A percentile compares a stretch with the other conserved stretches of the same genome.
These are phyloP conservation scores for Blastomussa wellsi DNA, from an alignment of 92 coral and sea anemone species.

Conservation along the genomic window DNA sequence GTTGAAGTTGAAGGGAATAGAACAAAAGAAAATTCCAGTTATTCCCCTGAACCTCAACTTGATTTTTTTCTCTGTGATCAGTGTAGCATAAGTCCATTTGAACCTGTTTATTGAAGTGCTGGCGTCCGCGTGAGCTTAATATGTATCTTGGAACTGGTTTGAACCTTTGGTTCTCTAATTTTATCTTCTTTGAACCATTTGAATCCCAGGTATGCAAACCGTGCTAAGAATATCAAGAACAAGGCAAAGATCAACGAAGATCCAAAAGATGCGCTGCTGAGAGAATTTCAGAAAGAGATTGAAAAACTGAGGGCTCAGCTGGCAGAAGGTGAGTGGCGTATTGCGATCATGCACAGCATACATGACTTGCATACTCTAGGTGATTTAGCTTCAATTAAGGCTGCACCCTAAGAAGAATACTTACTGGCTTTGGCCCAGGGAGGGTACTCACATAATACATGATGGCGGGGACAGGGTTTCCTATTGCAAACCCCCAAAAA, in stretches of 20 bases:
- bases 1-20: too few species aligned
- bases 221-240: conserved; percentile 99
- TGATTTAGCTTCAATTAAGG: background rate
- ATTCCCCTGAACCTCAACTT: too few species aligned
- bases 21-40: too few species aligned
- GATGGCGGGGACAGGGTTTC: too few species aligned
- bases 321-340: conserved; percentile 68
- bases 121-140: too few species aligned
- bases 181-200: background rate
- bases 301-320: conserved; percentile 90
- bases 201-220: conserved; percentile 86
- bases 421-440: background rate
- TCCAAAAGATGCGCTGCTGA: conserved; percentile 96
- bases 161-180: background rate
- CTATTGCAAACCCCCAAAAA: too few species aligned
- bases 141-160: background rate
- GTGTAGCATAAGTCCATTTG: too few species aligned
- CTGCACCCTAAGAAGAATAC: background rate
- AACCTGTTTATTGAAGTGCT: too few species aligned
- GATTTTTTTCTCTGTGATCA: too few species aligned
- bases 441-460: too few species aligned
- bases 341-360: background rate
- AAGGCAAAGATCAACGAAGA: conserved; percentile 98
- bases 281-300: conserved; percentile 98
- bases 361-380: background rate